Percentiles rank a stretch among this genome's conserved stretches.
These are phyloP conservation scores for Hemicrepidius hirtus DNA, from an alignment of 2,888 invertebrate species.

Conservation along the genomic window DNA sequence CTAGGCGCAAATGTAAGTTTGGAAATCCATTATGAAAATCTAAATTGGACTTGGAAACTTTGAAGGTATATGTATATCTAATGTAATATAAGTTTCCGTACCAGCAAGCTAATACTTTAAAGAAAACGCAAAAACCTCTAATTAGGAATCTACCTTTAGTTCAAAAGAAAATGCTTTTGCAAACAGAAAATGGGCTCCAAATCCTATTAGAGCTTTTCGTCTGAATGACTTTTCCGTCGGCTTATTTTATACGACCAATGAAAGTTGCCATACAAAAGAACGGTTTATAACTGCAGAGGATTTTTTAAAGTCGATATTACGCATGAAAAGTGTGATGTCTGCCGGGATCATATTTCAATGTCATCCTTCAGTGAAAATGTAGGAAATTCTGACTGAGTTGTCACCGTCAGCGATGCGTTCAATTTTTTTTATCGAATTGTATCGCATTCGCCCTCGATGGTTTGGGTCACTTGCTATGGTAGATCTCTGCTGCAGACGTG, in stretches of 20 bases:
- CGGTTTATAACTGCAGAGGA: constrained; percentile 1
- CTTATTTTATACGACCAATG: background rate
- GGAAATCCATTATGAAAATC: too few relatives aligned
- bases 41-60: too few relatives aligned
- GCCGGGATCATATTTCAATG: background rate
- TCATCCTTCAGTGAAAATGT: background rate
- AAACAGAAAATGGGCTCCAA: background rate
- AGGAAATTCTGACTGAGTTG: constrained; percentile 1
- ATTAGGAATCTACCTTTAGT: background rate
- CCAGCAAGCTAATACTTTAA: too few relatives aligned
- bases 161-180: background rate
- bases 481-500: background rate
- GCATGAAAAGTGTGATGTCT: constrained; percentile 4
- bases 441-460: background rate
- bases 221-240: background rate
- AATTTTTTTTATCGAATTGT: constrained; percentile 25
- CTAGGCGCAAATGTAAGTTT: too few relatives aligned
- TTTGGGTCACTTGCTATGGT: background rate
- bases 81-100: too few relatives aligned
- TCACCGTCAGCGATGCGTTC: constrained; percentile 12
- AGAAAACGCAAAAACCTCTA: background rate
- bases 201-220: background rate
- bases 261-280: background rate
- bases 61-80: too few relatives aligned
- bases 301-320: background rate